These are phyloP conservation scores for Apus apus DNA, from an alignment of 2,113 vertebrate genomes.

Conservation along the genomic window DNA sequence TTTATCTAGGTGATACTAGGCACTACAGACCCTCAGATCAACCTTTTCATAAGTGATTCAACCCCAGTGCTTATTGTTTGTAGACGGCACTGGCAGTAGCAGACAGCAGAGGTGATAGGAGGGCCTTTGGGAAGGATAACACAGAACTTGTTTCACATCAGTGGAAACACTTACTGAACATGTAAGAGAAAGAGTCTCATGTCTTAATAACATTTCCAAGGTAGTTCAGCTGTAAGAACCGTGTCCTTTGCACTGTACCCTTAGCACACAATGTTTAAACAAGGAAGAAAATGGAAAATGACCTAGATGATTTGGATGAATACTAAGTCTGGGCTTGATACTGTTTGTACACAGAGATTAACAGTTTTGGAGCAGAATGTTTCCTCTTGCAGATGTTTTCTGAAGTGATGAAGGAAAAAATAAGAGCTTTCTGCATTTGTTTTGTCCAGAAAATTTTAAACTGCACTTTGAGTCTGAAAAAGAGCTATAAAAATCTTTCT, in stretches of 20 bases:
- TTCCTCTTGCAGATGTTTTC: not conserved
- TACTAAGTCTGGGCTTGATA: not conserved
- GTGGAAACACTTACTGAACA: not conserved
- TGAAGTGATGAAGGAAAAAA: not conserved
- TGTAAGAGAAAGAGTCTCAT: not conserved
- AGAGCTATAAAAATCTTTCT: not conserved
- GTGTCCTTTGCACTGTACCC: not conserved
- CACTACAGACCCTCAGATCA: not conserved
- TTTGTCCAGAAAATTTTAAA: not conserved
- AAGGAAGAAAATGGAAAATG: not conserved
- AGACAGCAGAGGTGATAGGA: not conserved
- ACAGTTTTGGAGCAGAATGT: not conserved
- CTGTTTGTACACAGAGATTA: not conserved
- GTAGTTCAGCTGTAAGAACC: not conserved
- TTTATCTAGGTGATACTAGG: not conserved
- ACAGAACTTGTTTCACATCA: not conserved
- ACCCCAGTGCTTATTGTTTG: not conserved
- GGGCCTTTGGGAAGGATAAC: not conserved
- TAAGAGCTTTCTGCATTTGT: not conserved
- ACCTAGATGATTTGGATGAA: constrained; percentile 7
- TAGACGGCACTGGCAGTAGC: not conserved
- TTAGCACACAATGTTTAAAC: constrained; percentile 25
- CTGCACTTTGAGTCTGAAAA: not conserved
- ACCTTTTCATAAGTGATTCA: not conserved
- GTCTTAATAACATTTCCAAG: not conserved